Base-by-base conservation (phyloP, 2,888 invertebrate species). In the Choristoneura rosaceana region DNA sequence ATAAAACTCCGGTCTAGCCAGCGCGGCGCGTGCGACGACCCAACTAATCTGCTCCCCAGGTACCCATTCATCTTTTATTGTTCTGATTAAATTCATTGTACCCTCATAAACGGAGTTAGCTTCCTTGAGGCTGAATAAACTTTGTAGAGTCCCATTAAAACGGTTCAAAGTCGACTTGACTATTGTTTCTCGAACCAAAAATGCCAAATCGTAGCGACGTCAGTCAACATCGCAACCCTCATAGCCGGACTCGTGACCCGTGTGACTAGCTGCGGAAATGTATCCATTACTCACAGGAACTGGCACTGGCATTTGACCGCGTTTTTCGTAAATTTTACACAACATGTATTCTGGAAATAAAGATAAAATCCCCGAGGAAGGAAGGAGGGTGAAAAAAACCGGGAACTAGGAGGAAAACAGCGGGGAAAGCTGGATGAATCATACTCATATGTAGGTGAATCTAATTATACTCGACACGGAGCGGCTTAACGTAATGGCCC, bases 301-400 rank as follows among this genome's bases (percentile, higher is more conserved):
- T 67, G 67, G 58, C 58, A 58, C 62, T 68, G 71, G 60, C 70
- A 65, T 68, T 71, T 71, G 67, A 68, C 67, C 67, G 62, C 62
- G 62, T 63, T 68, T 71, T 68, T 62, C 58, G 38, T 68, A 71
- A 71, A 71, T 67, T 71, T 71, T 67, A 71, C 71, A 68, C 71
- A 63, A 63, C 71, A 71, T 64, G 10, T 50, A 50, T 50, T 64
- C 50, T 9, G 64, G 10, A 67, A 67, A 63, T 71, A 62, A 47
- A 58, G 58, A 69, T 58, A 43, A 71, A 71, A 62, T 63, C 43
- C 67, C 58, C 25, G 61, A 55, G 71, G 41, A 70, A 43, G 62
- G 47, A 62, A 63, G 15, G n/a, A 38, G 50, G n/a, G 59, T 52
- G 38, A 41, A 60, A 70, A 64, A 70, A 34, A 17, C 47, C n/a